Evolutionary conservation across 2,888 invertebrate genomes (phyloP).

Genomic region (Suillia variegata): DNA sequence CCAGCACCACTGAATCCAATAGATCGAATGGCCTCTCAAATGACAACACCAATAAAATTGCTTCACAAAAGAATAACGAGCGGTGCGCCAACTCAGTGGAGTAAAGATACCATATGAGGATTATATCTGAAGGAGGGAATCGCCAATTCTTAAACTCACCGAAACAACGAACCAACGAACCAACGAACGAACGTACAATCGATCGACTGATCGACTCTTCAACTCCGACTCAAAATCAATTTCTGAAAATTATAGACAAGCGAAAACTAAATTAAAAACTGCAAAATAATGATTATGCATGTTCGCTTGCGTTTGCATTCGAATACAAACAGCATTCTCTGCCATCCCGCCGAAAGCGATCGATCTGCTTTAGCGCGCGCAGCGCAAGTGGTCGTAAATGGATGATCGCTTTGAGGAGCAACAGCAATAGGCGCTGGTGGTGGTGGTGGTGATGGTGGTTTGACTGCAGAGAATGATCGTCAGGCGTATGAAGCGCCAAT

Average conservation of each 20-base stretch:
- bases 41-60: slow-evolving; percentile 1
- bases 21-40: no score
- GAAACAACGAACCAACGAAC: no score
- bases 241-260: slow-evolving; percentile 29
- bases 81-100: background rate
- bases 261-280: slow-evolving; percentile 30
- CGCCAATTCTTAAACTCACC: no score
- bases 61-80: background rate
- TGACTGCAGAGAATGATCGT: background rate
- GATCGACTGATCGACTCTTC: no score
- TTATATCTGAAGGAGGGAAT: no score
- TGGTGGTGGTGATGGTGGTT: background rate
- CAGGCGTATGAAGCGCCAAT: slow-evolving; percentile 35
- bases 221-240: slow-evolving; percentile 4
- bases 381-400: background rate
- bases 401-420: background rate
- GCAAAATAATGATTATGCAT: slow-evolving; percentile 33
- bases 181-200: no score
- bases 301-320: slow-evolving; percentile 3
- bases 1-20: background rate
- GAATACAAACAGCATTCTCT: background rate
- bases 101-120: background rate
- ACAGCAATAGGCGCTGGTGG: background rate
- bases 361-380: no score
- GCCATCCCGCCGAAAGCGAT: background rate